Evolutionary conservation across 2,113 vertebrate species (phyloP), one percentile per base, ranked within the genome.

Genomic region (Cairina moschata): DNA sequence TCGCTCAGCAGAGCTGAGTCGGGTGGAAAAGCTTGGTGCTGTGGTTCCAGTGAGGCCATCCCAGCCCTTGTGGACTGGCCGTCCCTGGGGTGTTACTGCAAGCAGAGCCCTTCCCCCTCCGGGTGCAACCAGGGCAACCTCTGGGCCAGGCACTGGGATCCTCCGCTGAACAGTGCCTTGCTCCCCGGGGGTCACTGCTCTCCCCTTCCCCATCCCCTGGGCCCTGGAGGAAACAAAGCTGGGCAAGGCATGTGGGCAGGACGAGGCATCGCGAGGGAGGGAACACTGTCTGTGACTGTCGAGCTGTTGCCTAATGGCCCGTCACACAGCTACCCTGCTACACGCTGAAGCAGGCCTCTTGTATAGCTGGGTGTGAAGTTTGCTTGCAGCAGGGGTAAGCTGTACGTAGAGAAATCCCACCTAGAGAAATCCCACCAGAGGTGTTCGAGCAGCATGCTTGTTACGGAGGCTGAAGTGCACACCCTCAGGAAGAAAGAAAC

Each of bases 21-120:
- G 36, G 34, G 65, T 78, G 60, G 93, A 97, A 95, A 97, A 95
- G 92, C 96, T 94, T 92, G 77, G 88, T 58, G 86, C 31, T 83
- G 86, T 55, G 68, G 88, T 80, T 96, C 93, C 94, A 91, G 81
- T 48, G 86, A 95, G 91, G 85, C 95, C 95, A 92, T 79, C 58
- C 31, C 50, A 56, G 65, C 36, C 62, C 90, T 76, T 52, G 26
- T 55, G 75, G 82, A 87, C 84, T 78, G 62, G 62, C 92, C 11
- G 1, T 83, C 48, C 54, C 48, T 62, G 36, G 31, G 22, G n/a
- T 81, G 54, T 84, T 88, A 69, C 63, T 15, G 88, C 93, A 90
- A 96, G 54, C 86, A 92, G 69, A 88, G 73, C 34, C 36, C 55
- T 74, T 50, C 67, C 92, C 36, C 54, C 55, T 87, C 71, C 0